Percentiles rank a stretch among this genome's conserved stretches.
phyloP scores from a whole-genome alignment of 2,888 invertebrate species.

The Phlogophora meticulosa region DNA sequence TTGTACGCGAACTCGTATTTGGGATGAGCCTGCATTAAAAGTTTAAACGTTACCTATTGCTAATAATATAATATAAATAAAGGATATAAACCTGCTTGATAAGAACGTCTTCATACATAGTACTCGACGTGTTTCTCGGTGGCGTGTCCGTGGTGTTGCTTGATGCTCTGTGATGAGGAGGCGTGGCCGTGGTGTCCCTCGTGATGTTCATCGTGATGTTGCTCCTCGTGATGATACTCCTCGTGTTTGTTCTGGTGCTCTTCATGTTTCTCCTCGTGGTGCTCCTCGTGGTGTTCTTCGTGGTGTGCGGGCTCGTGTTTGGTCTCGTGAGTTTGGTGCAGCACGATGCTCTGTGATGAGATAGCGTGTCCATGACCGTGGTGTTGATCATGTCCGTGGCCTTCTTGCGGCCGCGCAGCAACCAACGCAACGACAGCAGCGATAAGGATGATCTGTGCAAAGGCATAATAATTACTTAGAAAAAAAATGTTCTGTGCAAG shows the following conservation, averaged over 20 bases:
- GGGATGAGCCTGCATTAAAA: conserved; percentile 74
- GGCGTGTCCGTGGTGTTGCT: conserved; percentile 64
- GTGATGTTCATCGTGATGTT: conserved; percentile 34
- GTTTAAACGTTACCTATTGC: too few relatives aligned
- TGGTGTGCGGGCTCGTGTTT: conserved; percentile 27
- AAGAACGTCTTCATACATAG: conserved; percentile 57
- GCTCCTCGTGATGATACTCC: conserved; percentile 10
- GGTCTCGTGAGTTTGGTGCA: conserved; percentile 68
- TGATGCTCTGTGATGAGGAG: too few relatives aligned
- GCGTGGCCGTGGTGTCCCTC: too few relatives aligned
- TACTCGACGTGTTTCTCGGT: conserved; percentile 68
- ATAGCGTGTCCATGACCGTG: conserved; percentile 54
- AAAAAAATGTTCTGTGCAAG: not conserved
- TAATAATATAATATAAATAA: too few relatives aligned
- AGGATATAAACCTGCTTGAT: too few relatives aligned
- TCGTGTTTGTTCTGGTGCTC: not conserved
- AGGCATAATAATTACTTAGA: not conserved
- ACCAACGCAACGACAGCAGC: conserved; percentile 45
- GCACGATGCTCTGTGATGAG: conserved; percentile 75
- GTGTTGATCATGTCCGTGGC: too few relatives aligned
- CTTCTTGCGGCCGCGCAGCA: conserved; percentile 56
- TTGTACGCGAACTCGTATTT: conserved; percentile 87
- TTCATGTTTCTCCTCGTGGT: conserved; percentile 10
- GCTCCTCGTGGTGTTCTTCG: conserved; percentile 9
- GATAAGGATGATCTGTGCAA: conserved; percentile 29